Conservation (phyloP, 2,888 invertebrate species). For the Trachelus stipa region DNA sequence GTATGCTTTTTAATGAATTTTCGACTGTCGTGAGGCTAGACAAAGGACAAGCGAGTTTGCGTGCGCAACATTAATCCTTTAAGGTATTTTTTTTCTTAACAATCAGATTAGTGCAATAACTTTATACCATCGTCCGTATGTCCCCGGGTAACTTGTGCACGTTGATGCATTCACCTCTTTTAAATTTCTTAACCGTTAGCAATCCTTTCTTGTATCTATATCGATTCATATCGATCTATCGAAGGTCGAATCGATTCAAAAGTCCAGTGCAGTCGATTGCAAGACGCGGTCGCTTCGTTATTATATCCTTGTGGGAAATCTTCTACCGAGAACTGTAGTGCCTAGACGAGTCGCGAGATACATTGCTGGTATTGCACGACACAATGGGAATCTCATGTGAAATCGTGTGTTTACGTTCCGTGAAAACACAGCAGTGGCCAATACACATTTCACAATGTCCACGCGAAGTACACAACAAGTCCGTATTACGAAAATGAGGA, state of each 20-base stretch:
- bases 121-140: neutral
- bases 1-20: neutral
- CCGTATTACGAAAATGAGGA: neutral
- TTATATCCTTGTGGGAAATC: neutral
- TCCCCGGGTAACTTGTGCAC: neutral
- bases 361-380: neutral
- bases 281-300: neutral
- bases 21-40: neutral
- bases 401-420: neutral
- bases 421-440: neutral
- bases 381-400: neutral
- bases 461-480: neutral
- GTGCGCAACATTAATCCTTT: neutral
- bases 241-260: neutral
- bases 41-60: neutral
- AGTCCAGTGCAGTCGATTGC: neutral
- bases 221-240: neutral
- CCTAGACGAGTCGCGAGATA: neutral
- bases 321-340: neutral
- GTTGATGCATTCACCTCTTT: neutral
- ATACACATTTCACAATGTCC: neutral
- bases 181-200: neutral
- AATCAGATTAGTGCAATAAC: neutral
- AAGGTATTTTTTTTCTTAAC: neutral
- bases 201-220: neutral